A percentile compares a stretch with the other conserved stretches of the same genome.
Conservation (phyloP, 2,797 vertebrate genomes). For the Pseudochaenichthys georgianus region DNA sequence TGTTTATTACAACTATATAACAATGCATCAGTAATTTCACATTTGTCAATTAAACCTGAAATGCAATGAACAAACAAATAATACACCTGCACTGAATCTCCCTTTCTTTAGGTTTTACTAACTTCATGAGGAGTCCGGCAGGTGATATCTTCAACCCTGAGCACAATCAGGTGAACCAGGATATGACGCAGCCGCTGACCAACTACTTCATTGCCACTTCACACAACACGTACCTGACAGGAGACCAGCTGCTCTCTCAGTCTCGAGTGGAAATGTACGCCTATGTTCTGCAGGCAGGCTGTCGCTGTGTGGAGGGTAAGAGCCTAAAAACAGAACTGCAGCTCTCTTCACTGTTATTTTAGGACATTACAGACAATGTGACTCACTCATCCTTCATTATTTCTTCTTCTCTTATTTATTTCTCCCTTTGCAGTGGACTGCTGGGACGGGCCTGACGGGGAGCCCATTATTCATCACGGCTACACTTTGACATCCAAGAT, state of each 20-base stretch:
- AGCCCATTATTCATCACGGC: conserved; percentile 94
- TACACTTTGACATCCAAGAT: conserved; percentile 95
- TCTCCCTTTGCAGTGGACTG: conserved; percentile 88
- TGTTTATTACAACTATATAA: neutral
- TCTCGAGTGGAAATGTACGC: conserved; percentile 97
- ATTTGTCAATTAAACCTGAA: neutral
- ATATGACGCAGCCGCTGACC: conserved; percentile 92
- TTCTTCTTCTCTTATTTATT: conserved; percentile 6
- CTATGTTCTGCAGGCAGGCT: conserved; percentile 95
- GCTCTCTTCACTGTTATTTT: conserved; percentile 2
- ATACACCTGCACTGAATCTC: conserved; percentile 13
- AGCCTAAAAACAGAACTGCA: conserved; percentile 2
- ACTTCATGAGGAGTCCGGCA: conserved; percentile 93
- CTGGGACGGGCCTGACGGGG: conserved; percentile 94
- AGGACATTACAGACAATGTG: neutral
- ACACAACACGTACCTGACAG: conserved; percentile 96
- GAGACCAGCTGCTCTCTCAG: conserved; percentile 97
- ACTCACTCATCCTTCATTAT: neutral
- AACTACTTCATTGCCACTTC: conserved; percentile 97
- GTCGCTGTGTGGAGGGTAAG: conserved; percentile 96
- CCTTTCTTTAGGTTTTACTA: conserved; percentile 90
- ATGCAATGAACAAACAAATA: neutral
- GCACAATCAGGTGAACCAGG: conserved; percentile 92
- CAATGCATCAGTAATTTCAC: neutral
- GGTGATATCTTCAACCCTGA: conserved; percentile 96